phyloP scores from a whole-genome alignment of 2,888 invertebrate species.

The Mesochorus sp. region DNA sequence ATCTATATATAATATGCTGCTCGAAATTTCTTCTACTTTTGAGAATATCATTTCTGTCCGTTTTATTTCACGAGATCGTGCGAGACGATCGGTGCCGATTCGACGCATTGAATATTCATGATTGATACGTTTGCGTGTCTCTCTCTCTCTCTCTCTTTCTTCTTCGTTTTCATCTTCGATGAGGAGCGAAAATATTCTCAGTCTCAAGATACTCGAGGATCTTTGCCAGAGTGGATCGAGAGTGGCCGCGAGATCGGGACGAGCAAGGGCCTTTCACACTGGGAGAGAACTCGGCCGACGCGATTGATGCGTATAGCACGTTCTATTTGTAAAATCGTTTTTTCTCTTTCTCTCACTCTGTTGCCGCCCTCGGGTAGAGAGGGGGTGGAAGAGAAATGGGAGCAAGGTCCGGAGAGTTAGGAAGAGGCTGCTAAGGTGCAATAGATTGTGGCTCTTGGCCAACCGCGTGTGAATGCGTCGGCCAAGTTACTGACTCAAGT shows the following conservation, averaged over 20 bases:
- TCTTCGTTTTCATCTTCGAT: slow-evolving; percentile 3
- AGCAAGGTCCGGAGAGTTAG: slow-evolving; percentile 82
- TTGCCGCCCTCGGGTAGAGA: slow-evolving; percentile 17
- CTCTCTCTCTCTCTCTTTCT: not conserved
- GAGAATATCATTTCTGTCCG: slow-evolving; percentile 6
- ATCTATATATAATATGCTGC: not conserved
- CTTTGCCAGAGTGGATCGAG: slow-evolving; percentile 32
- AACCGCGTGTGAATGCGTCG: slow-evolving; percentile 72
- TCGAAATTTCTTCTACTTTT: slow-evolving; percentile 12
- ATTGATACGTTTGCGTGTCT: slow-evolving; percentile 26
- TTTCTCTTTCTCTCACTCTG: slow-evolving; percentile 37
- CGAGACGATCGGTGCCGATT: slow-evolving; percentile 1
- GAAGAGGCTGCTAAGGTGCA: slow-evolving; percentile 81
- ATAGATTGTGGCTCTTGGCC: slow-evolving; percentile 78
- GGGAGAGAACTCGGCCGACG: slow-evolving; percentile 38
- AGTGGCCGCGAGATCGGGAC: slow-evolving; percentile 22
- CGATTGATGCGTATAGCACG: slow-evolving; percentile 51
- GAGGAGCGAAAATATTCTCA: slow-evolving; percentile 38
- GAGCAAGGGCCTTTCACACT: slow-evolving; percentile 62
- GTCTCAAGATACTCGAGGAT: slow-evolving; percentile 21
- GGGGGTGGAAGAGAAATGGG: slow-evolving; percentile 76
- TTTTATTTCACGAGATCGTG: slow-evolving; percentile 20
- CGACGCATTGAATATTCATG: slow-evolving; percentile 58
- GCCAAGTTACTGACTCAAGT: slow-evolving; percentile 77
- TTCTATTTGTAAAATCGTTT: slow-evolving; percentile 58